These are phyloP conservation scores for Myotis planiceps DNA, from an alignment of 2,797 vertebrate species.

Conservation along the genomic window DNA sequence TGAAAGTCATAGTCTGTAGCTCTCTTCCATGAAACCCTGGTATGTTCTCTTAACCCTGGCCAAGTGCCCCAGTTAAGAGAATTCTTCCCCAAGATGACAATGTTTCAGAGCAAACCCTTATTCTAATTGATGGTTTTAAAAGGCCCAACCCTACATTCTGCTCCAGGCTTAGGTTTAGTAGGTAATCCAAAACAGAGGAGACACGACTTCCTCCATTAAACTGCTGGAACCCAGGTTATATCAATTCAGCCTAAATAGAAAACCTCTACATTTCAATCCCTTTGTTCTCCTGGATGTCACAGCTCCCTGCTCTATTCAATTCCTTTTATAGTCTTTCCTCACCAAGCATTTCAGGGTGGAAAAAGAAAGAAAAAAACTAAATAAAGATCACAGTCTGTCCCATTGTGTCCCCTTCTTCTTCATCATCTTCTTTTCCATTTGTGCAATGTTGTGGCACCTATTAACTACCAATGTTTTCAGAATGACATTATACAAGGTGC, in stretches of 20 bases:
- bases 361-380: slow-evolving; percentile 84
- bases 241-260: slow-evolving; percentile 75
- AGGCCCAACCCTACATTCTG: slow-evolving; percentile 10
- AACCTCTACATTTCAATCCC: slow-evolving; percentile 79
- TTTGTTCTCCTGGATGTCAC: slow-evolving; percentile 82
- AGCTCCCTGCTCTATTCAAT: slow-evolving; percentile 84
- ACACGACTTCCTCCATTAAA: slow-evolving; percentile 49
- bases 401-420: slow-evolving; percentile 86
- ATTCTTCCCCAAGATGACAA: slow-evolving; percentile 48
- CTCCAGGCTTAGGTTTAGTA: slow-evolving; percentile 35
- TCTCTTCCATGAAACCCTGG: slow-evolving; percentile 10
- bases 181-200: slow-evolving; percentile 58
- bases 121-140: slow-evolving; percentile 26
- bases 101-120: slow-evolving; percentile 30
- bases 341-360: slow-evolving; percentile 82
- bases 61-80: slow-evolving; percentile 51
- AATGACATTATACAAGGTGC: slow-evolving; percentile 91
- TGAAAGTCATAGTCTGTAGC: slow-evolving; percentile 14
- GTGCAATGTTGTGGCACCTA: slow-evolving; percentile 89
- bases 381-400: slow-evolving; percentile 87
- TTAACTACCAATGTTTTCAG: slow-evolving; percentile 89
- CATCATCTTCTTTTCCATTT: slow-evolving; percentile 84
- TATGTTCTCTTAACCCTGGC: slow-evolving; percentile 49
- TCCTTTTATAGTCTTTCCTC: slow-evolving; percentile 85
- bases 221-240: slow-evolving; percentile 69